A percentile compares a stretch with the other conserved stretches of the same genome.
Conservation (phyloP, 2,797 vertebrate genomes). For the Notolabrus celidotus region DNA sequence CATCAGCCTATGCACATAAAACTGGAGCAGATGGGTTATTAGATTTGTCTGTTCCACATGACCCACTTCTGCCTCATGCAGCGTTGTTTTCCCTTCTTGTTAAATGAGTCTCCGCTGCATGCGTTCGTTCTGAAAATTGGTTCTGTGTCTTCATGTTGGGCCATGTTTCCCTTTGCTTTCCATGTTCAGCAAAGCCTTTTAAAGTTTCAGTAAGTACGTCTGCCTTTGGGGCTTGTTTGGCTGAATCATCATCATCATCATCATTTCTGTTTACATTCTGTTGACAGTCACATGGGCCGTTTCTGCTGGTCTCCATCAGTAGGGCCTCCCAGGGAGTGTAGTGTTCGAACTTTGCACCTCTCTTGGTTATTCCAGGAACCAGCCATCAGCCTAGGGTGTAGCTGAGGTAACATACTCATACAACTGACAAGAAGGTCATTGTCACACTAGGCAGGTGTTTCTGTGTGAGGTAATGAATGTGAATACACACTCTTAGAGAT, state of each 20-base stretch:
- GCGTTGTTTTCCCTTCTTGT: slow-evolving; percentile 31
- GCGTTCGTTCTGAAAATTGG: slow-evolving; percentile 20
- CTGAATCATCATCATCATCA: slow-evolving; percentile 34
- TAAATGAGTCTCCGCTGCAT: slow-evolving; percentile 30
- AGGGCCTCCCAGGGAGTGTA: slow-evolving; percentile 17
- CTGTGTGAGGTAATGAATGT: slow-evolving; percentile 4
- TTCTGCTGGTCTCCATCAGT: background rate
- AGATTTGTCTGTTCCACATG: slow-evolving; percentile 35
- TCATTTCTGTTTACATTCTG: slow-evolving; percentile 72
- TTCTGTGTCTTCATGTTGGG: background rate
- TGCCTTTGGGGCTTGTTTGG: slow-evolving; percentile 39
- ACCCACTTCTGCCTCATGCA: slow-evolving; percentile 57
- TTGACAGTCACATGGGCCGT: slow-evolving; percentile 27
- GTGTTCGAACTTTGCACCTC: background rate
- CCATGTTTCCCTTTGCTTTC: background rate
- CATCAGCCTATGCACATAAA: slow-evolving; percentile 6
- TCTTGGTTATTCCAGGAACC: background rate
- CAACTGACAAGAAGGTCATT: background rate
- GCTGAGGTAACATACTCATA: background rate
- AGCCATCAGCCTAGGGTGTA: background rate
- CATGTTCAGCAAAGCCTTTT: background rate
- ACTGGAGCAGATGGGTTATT: slow-evolving; percentile 45
- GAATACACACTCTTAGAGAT: background rate
- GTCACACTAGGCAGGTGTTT: background rate
- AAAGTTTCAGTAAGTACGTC: slow-evolving; percentile 11